Base-by-base conservation (phyloP, 2,797 vertebrate species). In the Syngnathus rostellatus region DNA sequence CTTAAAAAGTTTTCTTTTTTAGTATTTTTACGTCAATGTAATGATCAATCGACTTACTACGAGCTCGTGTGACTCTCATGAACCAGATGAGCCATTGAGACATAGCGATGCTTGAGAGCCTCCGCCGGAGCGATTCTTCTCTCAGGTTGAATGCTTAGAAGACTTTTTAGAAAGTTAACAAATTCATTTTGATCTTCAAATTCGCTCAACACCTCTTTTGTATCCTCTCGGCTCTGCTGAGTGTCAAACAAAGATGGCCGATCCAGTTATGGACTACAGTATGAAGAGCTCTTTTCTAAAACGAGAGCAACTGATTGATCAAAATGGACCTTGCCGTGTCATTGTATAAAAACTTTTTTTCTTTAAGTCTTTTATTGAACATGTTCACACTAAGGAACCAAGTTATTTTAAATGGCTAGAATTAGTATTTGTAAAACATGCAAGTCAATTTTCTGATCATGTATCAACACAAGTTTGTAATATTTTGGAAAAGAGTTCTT, bases 181-280 rank as follows among this genome's bases (percentile, higher is more conserved):
- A 45, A 62, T 45, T 62, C 60, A 62, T 62, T 62, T 6, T 62
- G 60, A 62, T 62, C 60, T 62, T 62, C 60, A 62, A 45, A 62
- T 62, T 62, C 60, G 19, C 60, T 62, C 41, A 62, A 8, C 21
- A 62, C 60, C 4, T 62, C 41, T 62, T 3, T 62, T 25, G 41
- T 45, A 58, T 37, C 55, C n/a, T 45, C 60, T 62, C 25, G 40
- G 21, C 23, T 45, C 60, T 62, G 60, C 60, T 62, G 58, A 25
- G 31, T 40, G 19, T 39, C 11, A 46, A 62, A 62, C 60, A 62
- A 46, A 62, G 60, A 62, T 62, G 21, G 21, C 41, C 45, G 41
- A 43, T 25, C 53, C 59, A 43, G 19, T 48, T 19, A 19, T 58
- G 55, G 55, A 37, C 55, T 55, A 55, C 21, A 31, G 53, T 25